phyloP scores from a whole-genome alignment of 92 coral and sea anemone genomes.

The Metridium senile region DNA sequence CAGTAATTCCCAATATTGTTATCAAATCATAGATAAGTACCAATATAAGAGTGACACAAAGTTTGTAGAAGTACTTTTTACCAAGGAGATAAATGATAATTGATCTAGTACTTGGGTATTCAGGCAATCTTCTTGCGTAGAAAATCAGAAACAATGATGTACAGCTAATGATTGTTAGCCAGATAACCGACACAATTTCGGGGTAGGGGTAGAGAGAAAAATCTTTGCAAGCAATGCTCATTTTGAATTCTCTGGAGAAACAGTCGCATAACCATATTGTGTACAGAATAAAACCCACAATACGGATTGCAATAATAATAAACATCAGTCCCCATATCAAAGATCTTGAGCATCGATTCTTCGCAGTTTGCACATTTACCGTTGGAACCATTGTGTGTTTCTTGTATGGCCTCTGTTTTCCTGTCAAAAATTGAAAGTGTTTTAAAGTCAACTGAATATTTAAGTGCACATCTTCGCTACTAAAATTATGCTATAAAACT shows the following conservation, averaged over 20 bases:
- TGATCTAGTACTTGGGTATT: conserved; percentile 25
- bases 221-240: conserved; percentile 26
- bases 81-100: conserved; percentile 23
- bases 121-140: conserved; percentile 22
- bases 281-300: conserved; percentile 39
- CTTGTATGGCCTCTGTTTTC: neutral
- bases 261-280: conserved; percentile 54
- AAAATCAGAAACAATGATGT: conserved; percentile 38
- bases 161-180: conserved; percentile 34
- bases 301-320: conserved; percentile 20
- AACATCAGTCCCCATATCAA: neutral
- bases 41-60: conserved; percentile 15
- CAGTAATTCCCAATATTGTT: conserved; percentile 11
- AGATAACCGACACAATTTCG: neutral
- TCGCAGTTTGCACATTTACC: neutral
- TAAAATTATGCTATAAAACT: no score
- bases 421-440: neutral
- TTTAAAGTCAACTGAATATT: no score
- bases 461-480: no score
- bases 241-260: conserved; percentile 51
- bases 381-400: neutral
- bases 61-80: conserved; percentile 51
- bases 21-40: conserved; percentile 52
- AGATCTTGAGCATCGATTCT: neutral
- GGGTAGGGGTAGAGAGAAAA: conserved; percentile 32